Evolutionary conservation across 30 jellyfish, hydroid and myxozoan genomes (phyloP), one percentile per base, ranked within the genome.

Genomic region (Turritopsis rubra): DNA sequence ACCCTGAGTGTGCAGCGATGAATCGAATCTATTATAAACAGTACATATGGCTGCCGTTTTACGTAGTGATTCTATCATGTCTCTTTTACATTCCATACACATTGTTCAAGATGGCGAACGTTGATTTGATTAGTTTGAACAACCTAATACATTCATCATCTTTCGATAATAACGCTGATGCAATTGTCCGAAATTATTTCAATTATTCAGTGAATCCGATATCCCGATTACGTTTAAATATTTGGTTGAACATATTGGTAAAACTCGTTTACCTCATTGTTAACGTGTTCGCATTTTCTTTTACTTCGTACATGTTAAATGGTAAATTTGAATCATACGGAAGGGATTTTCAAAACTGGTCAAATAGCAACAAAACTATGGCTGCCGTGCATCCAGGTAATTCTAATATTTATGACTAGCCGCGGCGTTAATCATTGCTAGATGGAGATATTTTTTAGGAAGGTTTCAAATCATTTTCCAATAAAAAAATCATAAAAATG

Each of bases 11-110:
- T 23, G 41, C 13, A 13, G 54, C 82, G 13, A 74, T 74, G 82
- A 29, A 27, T n/a, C 53, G 60, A n/a, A 52, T 24, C 13, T 74
- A 74, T 74, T 74, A 24, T 29, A 26, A 27, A 24, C 82, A 74
- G 23, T 74, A 74, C 65, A 27, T n/a, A 16, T 74, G 82, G 82
- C 53, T 74, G 28, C 82, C 82, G n/a, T 74, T 74, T 74, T 74
- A 74, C 82, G 60, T 74, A 17, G 72, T 22, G 53, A 13, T 23
- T 21, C 23, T 74, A 30, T 28, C 82, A 7, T 16, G 19, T 22
- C 8, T 74, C 9, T 74, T 23, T 21, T 74, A 24, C 21, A 16
- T 24, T 23, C 82, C 82, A 52, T 74, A 74, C 41, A 27, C 65
- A 71, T 13, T 74, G 16, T 74, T 74, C 71, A 74, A 74, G 0